phyloP scores from a whole-genome alignment of 2,113 vertebrate species.

The Prionailurus viverrinus region DNA sequence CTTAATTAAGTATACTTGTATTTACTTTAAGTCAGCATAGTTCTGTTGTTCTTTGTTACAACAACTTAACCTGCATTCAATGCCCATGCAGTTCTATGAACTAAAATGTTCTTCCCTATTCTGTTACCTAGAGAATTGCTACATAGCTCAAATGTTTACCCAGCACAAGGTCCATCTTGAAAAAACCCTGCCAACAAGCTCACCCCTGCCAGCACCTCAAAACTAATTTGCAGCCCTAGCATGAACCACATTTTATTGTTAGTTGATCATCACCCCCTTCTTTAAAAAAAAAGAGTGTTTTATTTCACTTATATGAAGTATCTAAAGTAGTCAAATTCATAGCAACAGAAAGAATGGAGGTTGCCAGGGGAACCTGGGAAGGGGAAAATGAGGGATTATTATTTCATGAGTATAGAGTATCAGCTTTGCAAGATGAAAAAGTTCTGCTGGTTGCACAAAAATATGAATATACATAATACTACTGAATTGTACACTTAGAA shows the following conservation, averaged over 20 bases:
- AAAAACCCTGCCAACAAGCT: not conserved
- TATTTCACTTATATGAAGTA: not conserved
- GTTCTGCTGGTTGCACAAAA: not conserved
- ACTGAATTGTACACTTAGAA: not conserved
- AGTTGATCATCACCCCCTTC: not conserved
- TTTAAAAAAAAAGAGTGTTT: not conserved
- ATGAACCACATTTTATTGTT: not conserved
- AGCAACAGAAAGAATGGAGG: not conserved
- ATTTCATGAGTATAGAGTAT: not conserved
- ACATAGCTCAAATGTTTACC: not conserved
- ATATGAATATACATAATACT: not conserved
- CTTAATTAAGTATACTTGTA: not conserved
- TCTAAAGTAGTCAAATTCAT: not conserved
- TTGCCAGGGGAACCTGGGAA: not conserved
- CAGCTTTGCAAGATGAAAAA: slow-evolving; percentile 21
- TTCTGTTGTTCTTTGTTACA: not conserved
- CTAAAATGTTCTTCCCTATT: not conserved
- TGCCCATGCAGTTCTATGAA: not conserved
- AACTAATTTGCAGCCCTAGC: not conserved
- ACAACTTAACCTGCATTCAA: not conserved
- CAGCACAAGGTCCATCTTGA: not conserved
- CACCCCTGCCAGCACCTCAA: not conserved
- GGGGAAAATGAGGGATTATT: not conserved
- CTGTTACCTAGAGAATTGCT: not conserved
- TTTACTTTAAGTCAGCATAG: not conserved